phyloP scores from a whole-genome alignment of 1,140 invertebrate genomes.

The Sitophilus oryzae region DNA sequence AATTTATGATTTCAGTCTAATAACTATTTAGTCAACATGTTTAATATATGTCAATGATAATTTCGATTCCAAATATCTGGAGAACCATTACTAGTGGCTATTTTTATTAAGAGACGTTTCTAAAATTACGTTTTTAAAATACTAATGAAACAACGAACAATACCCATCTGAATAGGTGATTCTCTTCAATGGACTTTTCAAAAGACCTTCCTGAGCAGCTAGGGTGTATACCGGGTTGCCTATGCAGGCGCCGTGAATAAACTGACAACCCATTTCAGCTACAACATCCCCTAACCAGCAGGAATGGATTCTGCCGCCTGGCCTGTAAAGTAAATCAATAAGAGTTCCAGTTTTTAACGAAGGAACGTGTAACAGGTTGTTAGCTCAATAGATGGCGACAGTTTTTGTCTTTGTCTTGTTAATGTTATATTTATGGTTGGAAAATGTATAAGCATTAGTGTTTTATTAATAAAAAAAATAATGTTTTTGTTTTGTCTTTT shows the following conservation, averaged over 20 bases:
- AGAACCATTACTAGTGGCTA: background rate
- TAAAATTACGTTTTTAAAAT: background rate
- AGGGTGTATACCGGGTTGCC: constrained; percentile 61
- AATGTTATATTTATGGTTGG: too few species aligned
- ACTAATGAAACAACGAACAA: too few species aligned
- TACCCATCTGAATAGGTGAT: constrained; percentile 40
- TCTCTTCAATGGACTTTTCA: constrained; percentile 49
- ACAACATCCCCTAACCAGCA: constrained; percentile 66
- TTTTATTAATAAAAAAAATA: too few species aligned
- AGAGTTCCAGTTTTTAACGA: too few species aligned
- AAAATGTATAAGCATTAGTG: too few species aligned
- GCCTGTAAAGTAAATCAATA: constrained; percentile 43
- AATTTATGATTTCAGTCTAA: too few species aligned
- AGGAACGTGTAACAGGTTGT: too few species aligned
- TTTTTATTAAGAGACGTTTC: background rate
- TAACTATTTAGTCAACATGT: too few species aligned
- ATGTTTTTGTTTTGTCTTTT: too few species aligned
- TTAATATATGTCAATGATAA: too few species aligned
- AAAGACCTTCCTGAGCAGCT: constrained; percentile 57
- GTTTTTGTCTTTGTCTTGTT: too few species aligned
- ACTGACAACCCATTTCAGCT: constrained; percentile 65
- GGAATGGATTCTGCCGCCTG: constrained; percentile 67
- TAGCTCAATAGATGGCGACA: background rate
- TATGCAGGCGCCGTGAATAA: constrained; percentile 57
- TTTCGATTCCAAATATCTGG: too few species aligned